Evolutionary conservation across 53 echinoderm and acorn worm genomes (phyloP), one percentile per base, ranked within the genome.

Genomic region (Holothuria scabra): DNA sequence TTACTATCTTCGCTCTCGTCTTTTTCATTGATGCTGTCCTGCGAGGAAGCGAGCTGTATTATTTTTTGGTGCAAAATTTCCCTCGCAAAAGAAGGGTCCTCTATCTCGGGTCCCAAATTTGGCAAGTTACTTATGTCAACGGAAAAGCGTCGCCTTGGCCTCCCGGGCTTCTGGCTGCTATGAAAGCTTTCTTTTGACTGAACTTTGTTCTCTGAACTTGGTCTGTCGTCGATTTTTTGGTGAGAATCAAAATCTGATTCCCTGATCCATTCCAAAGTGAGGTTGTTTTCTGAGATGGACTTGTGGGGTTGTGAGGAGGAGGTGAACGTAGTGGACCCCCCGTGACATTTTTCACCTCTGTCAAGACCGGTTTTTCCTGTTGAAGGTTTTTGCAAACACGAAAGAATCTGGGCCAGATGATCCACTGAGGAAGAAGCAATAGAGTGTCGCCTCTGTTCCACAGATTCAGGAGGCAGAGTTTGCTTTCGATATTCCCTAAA

Each of bases 51-150:
- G 18, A 76, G 57, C 12, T 76, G 38, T 13, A 74, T 23, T 20
- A 84, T 32, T 65, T 88, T 82, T 30, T 88, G 88, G 41, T 84
- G 88, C 10, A 84, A 67, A 28, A 88, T 88, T 60, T 88, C 88
- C 38, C 88, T 64, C 9, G 88, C 84, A 64, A 88, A 88, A 4
- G 75, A 66, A 46, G 68, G 68, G 41, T 88, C 84, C 56, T 84
- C 76, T 3, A 83, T 30, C 25, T 11, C 30, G 9, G 44, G 55
- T 12, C 46, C 52, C 14, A 52, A 28, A n/a, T 24, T 55, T 1
- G 34, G 5, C 13, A 69, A 32, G 52, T 76, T 76, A 28, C 52
- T 30, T 9, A 55, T 19, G 55, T 49, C 76, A 23, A 76, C 28
- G 23, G 76, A 76, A 49, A 76, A 76, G 7, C 76, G 48, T 9